phyloP scores from a whole-genome alignment of 1,140 invertebrate genomes.

The Macrocentrus cingulum region DNA sequence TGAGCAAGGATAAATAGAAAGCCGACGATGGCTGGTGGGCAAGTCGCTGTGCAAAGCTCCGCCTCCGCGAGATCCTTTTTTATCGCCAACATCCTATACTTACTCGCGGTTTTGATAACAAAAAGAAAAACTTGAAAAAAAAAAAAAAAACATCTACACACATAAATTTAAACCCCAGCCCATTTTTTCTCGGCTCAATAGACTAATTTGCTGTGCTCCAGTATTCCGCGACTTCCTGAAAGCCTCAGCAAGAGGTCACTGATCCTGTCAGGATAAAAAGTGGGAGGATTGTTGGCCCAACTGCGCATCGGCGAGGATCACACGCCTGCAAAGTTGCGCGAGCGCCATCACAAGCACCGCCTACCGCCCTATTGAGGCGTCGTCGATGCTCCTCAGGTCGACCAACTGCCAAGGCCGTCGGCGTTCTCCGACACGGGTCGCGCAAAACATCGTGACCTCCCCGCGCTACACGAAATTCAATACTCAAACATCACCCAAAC shows the following conservation, averaged over 20 bases:
- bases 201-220: too few species aligned
- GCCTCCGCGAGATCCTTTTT: conserved; percentile 7
- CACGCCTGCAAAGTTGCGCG: conserved; percentile 43
- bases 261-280: conserved; percentile 24
- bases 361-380: conserved; percentile 47
- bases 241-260: conserved; percentile 29
- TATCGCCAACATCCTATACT: too few species aligned
- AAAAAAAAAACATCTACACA: too few species aligned
- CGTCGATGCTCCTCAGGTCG: conserved; percentile 31
- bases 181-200: too few species aligned
- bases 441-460: too few species aligned
- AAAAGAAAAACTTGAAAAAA: too few species aligned
- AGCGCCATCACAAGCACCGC: conserved; percentile 40
- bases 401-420: conserved; percentile 33
- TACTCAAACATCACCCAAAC: too few species aligned
- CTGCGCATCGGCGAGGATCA: conserved; percentile 17
- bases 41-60: conserved; percentile 3
- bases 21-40: not conserved
- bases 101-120: too few species aligned
- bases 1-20: not conserved
- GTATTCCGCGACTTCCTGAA: too few species aligned
- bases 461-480: too few species aligned
- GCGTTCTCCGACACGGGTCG: conserved; percentile 29
- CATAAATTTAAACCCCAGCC: too few species aligned
- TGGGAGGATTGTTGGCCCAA: conserved; percentile 36